Base-by-base conservation (phyloP, 2,888 invertebrate genomes). In the Chaetoderma sp. region DNA sequence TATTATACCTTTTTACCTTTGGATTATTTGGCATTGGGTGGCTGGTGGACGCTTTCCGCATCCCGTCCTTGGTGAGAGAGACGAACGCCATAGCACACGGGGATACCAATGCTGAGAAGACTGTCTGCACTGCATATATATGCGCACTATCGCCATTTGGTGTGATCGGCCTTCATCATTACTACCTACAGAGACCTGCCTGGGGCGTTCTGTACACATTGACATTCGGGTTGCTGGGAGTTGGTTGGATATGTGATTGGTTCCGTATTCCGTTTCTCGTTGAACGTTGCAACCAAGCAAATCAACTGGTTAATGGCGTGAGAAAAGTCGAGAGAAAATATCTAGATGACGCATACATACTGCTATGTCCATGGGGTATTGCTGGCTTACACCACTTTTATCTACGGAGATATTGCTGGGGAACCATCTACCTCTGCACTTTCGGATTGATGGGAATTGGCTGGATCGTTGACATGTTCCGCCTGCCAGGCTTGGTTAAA, bases 181-280 rank as follows among this genome's bases (percentile, higher is more conserved):
- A 73, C 55, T 78, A 77, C 64, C 58, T 77, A 45, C 62, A 60
- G 8, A 60, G 75, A 21, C 65, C 42, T 0, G 49, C 42, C 10
- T 77, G 73, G 71, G 78, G 76, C 1, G 10, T 76, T 1, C 36
- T 74, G 5, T 78, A 78, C 52, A 68, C 71, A 36, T 71, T 71
- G 27, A 78, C 78, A 8, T 60, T 74, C 21, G 78, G 75, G 1
- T 36, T 61, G 3, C 63, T 75, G 13, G 76, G 77, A 25, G 42
- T 77, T 6, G 78, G 79, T 16, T 80, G 75, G 74, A 28, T 80
- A 0, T 65, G 71, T 13, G 82, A 82, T 64, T 75, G 76, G 69
- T 74, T 78, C 60, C 67, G 82, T 27, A 65, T 77, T 21, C 71
- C 73, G 6, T 42, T 67, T 27, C 65, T 80, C 4, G 75, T 78